Base-by-base conservation (phyloP, 2,888 invertebrate genomes). In the Hipparchia sbordonii region DNA sequence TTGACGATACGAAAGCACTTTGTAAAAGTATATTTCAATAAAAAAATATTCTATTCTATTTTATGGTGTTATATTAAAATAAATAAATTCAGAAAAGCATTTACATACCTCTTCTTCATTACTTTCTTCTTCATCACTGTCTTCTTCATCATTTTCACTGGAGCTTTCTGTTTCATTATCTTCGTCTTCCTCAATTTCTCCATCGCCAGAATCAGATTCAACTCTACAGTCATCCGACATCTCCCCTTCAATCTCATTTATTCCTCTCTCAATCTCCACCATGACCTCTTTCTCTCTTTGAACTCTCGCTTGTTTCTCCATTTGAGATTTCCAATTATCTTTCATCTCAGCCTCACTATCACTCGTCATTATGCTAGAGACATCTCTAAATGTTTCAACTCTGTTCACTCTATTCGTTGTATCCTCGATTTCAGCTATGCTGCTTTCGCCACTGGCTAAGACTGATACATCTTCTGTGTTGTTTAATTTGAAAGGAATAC, bases 181-280 rank as follows among this genome's bases (percentile, higher is more conserved):
- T 23, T 78, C 79, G 1, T 81, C 80, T 56, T 78, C 79, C 6
- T 56, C 79, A 57, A 76, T 77, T 63, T 75, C 71, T 51, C 77
- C 72, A 73, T 79, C 82, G 1, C 73, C 76, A 3, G 79, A 79
- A 52, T 79, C 80, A 9, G 72, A 68, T 70, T 74, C 77, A 9
- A 72, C 77, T 33, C 74, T 76, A 76, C 79, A 80, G 13, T 80
- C 83, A 51, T 79, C 86, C 2, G 88, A 89, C 84, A 90, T 88
- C 74, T 89, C 91, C 45, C 82, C 88, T 78, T 92, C 91, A 63
- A 93, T 86, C 80, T 92, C 93, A 83, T 88, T 84, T 23, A 93
- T 92, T 77, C 92, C 92, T n/a, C 91, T 81, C 72, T 90, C 90
- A 65, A 93, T 92, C 77, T 93, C 93, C 2, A 89, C 91, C 67